Evolutionary conservation across 2,888 invertebrate species (phyloP), one percentile per base, ranked within the genome.

Genomic region (Ischnura elegans): DNA sequence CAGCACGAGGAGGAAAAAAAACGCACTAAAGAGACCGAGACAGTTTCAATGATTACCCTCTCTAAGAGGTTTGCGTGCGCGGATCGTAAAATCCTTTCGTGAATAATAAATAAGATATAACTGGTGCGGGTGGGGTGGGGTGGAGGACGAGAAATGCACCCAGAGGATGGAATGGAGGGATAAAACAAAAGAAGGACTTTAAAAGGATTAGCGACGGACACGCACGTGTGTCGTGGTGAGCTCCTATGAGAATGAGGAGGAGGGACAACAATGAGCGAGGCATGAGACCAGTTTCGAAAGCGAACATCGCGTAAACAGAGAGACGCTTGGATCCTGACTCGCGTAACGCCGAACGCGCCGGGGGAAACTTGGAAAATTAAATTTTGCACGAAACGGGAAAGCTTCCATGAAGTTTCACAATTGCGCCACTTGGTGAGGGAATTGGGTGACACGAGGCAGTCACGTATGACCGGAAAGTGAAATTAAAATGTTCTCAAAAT

Each of bases 1-100:
- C 61, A 61, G 61, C 61, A 90, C 51, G 90, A 61, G 46, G 51
- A 51, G n/a, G n/a, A n/a, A n/a, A n/a, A n/a, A 90, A 90, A 90
- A 90, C 61, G 61, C 90, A 43, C 90, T 90, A 90, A 90, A 90
- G 90, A 90, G 90, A 61, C 66, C 90, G 61, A 90, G 90, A 90
- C 90, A 90, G 90, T 90, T 90, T 90, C 90, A 90, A 90, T 90
- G 90, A 90, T 90, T 90, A 90, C 90, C 90, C 90, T 90, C 90
- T 90, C 45, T 8, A 8, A 90, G 76, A 76, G 90, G 90, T 43
- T 90, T 90, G 90, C 90, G 90, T 90, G 90, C 90, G 19, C 90
- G 55, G n/a, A 45, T 90, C 90, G 90, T 90, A 90, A 90, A 90
- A 90, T 90, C 90, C 90, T 90, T 90, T 90, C 90, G 90, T 90